Evolutionary conservation across 2,888 invertebrate species (phyloP).

Genomic region (Digitonthophagus gazella): DNA sequence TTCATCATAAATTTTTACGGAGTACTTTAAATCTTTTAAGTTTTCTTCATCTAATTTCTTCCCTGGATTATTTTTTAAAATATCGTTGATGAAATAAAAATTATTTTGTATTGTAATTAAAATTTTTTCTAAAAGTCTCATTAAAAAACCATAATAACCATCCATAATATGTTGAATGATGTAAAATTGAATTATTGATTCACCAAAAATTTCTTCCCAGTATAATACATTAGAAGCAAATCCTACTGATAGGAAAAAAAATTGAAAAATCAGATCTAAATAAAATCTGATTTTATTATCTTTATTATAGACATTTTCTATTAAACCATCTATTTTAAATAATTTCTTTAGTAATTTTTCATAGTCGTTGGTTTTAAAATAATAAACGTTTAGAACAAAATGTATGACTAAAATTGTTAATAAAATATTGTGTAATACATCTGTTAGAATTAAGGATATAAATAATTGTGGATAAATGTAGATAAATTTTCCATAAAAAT

Average conservation of each 20-base stretch:
- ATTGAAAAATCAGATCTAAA: not conserved
- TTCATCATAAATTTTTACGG: not conserved
- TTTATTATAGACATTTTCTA: not conserved
- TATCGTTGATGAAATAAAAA: not conserved
- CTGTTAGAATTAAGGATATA: not conserved
- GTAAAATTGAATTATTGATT: not conserved
- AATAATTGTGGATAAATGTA: not conserved
- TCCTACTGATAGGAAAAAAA: not conserved
- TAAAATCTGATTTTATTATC: not conserved
- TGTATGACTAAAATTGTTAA: not conserved
- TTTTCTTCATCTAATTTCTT: not conserved
- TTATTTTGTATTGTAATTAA: not conserved
- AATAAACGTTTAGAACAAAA: not conserved
- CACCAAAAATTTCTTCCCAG: not conserved
- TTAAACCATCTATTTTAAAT: not conserved
- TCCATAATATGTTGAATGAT: not conserved
- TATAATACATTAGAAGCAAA: not conserved
- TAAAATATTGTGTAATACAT: not conserved
- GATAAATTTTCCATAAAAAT: not conserved
- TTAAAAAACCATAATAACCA: not conserved
- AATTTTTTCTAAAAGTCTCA: not conserved
- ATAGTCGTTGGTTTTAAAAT: not conserved
- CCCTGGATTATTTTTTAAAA: not conserved
- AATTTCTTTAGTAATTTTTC: not conserved
- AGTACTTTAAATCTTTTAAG: not conserved